A percentile compares a stretch with the other conserved stretches of the same genome.
These are phyloP conservation scores for Thripadectes ignobilis DNA, from an alignment of 2,797 vertebrate genomes.

Conservation along the genomic window DNA sequence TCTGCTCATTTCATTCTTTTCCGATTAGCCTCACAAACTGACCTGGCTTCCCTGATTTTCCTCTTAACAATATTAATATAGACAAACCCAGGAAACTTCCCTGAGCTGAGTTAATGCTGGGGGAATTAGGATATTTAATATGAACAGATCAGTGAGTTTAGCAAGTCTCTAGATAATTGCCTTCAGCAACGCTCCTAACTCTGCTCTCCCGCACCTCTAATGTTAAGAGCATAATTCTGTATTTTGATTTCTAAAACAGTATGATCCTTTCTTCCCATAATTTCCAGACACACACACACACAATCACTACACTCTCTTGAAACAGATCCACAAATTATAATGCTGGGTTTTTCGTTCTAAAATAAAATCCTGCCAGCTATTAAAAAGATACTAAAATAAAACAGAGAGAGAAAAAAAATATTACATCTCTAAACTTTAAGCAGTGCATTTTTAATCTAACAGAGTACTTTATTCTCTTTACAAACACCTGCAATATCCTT, in stretches of 20 bases:
- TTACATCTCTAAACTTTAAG: neutral
- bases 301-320: neutral
- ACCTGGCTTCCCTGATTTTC: neutral
- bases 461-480: neutral
- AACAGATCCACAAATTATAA: conserved; percentile 23
- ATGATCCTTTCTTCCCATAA: neutral
- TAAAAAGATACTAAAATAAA: neutral
- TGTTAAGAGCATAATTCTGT: neutral
- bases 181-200: neutral
- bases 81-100: neutral
- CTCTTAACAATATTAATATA: neutral
- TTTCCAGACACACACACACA: neutral
- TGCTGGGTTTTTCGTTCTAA: neutral
- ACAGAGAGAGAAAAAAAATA: neutral
- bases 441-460: neutral
- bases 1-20: neutral
- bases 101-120: neutral
- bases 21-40: neutral
- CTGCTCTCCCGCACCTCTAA: neutral
- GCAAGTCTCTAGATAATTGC: conserved; percentile 11
- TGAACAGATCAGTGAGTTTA: neutral
- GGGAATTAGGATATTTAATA: conserved; percentile 16
- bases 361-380: neutral
- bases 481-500: neutral
- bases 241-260: conserved; percentile 31